Evolutionary conservation across 2,113 vertebrate genomes (phyloP), one percentile per base, ranked within the genome.

Genomic region (Lamprologus callipterus): DNA sequence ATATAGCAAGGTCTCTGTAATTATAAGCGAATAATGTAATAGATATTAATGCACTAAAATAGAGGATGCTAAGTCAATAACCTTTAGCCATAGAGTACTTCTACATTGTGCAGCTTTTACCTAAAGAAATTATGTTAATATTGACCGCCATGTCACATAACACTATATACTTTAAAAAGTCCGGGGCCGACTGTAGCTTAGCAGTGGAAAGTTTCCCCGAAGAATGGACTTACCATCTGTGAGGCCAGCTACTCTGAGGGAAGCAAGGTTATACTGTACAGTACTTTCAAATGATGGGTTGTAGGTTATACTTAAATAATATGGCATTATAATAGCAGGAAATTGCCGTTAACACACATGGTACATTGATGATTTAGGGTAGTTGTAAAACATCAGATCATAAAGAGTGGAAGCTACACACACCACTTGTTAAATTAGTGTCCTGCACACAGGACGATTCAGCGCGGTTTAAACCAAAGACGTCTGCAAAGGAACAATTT

Each of bases 171-270:
- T 78, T 80, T 83, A 53, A 53, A 63, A 75, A 42, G 45, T 93
- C 57, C 31, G 37, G 54, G 68, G 14, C 51, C 23, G 14, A 40
- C 82, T 83, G 91, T 33, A 84, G 58, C 12, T 63, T 35, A 86
- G 83, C 58, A 23, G 79, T 89, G 91, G 91, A 94, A 94, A 92
- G 70, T 87, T 89, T 88, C 83, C 55, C 80, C 8, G 40, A 89
- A 78, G 84, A 79, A 94, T 92, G 82, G 75, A 83, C 92, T 92
- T 87, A 85, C 63, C 93, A 94, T 90, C 93, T 93, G 93, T 85
- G 84, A 80, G 88, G 73, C 60, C 65, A 65, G 83, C 75, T 28
- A 63, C 85, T 80, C 79, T 80, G 28, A 79, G 60, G 55, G 31
- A 79, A 51, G 70, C 60, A 78, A 47, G 31, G 80, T 78, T 80